Base-by-base conservation (phyloP, 2,797 vertebrate species). In the Sciurus vulgaris region DNA sequence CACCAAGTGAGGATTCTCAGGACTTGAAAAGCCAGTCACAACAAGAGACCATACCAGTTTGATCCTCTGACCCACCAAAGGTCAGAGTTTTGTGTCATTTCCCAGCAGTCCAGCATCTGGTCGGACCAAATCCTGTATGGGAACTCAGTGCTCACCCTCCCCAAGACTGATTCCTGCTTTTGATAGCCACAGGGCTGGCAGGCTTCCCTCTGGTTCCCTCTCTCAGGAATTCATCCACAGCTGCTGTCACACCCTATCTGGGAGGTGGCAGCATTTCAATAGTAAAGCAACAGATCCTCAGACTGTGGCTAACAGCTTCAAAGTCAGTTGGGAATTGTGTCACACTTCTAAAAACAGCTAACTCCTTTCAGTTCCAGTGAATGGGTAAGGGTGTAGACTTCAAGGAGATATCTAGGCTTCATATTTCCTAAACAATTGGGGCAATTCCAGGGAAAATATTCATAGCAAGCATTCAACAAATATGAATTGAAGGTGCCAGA, bases 161-260 rank as follows among this genome's bases (percentile, higher is more conserved):
- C 67, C 78, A 38, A 59, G 69, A 65, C 86, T 83, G 87, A 82
- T 89, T 94, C 83, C 86, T 92, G 95, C 93, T 85, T 86, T 38
- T 93, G 90, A 94, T 51, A 69, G 86, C 93, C 82, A 70, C 28
- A 44, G 89, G 87, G 51, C 87, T 94, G 95, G 96, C 94, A 61
- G 93, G 87, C 56, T 74, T 83, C 86, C 95, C 67, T 30, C 70
- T 89, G 92, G 94, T 76, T 69, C 79, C 74, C 61, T 74, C 85
- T 86, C 79, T 91, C 88, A 84, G 96, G 96, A 97, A 96, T 94
- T 76, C 49, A 4, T 69, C 82, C 92, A 86, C 92, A 92, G 93
- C 89, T 93, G 92, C 74, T 38, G 97, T 91, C 95, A 96, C 92
- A 89, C 86, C 89, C 96, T 89, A 91, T 77, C 88, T 2, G n/a